These are phyloP conservation scores for Vulpes vulpes DNA, from an alignment of 2,113 vertebrate species.

Conservation along the genomic window DNA sequence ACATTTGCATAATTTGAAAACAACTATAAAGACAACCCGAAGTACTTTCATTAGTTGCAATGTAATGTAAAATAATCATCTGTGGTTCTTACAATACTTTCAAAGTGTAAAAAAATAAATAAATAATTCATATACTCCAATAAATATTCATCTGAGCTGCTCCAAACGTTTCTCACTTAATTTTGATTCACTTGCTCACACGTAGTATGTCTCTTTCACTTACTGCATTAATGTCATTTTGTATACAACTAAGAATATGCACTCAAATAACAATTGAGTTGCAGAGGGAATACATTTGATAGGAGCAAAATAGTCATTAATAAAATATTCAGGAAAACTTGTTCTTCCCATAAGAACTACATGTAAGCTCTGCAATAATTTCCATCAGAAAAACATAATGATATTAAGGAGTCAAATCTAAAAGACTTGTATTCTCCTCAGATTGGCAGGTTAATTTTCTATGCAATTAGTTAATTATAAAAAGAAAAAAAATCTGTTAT, in stretches of 20 bases:
- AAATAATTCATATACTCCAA: not conserved
- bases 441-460: constrained; percentile 81
- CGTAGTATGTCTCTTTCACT: not conserved
- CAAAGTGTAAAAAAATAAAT: not conserved
- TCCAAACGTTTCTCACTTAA: not conserved
- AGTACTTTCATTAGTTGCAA: not conserved
- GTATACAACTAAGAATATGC: not conserved
- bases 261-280: constrained; percentile 21
- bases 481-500: constrained; percentile 30
- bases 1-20: not conserved
- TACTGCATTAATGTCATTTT: not conserved
- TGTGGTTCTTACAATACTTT: not conserved
- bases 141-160: not conserved
- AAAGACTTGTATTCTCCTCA: constrained; percentile 68
- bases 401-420: constrained; percentile 78
- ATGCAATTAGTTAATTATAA: constrained; percentile 78
- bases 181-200: not conserved
- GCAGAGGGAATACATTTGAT: not conserved
- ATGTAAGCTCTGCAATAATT: constrained; percentile 61
- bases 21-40: not conserved
- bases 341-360: constrained; percentile 59
- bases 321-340: constrained; percentile 75
- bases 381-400: constrained; percentile 64
- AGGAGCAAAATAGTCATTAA: constrained; percentile 42
- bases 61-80: not conserved